Conservation (phyloP, 1,140 invertebrate species). For the Triops cancriformis region DNA sequence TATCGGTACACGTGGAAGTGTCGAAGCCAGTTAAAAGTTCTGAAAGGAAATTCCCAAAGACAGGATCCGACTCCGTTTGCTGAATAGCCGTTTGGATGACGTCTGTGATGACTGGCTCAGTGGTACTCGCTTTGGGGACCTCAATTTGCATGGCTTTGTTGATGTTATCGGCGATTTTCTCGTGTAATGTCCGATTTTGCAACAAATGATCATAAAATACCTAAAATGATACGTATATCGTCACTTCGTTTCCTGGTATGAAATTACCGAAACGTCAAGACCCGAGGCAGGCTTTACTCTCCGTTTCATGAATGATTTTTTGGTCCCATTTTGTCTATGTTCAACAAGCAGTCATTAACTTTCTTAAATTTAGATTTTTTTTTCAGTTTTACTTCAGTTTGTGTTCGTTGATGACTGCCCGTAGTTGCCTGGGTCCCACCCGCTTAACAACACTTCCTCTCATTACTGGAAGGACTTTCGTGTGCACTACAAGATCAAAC, state of each 20-base stretch:
- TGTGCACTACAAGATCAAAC: neutral
- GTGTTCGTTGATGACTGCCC: neutral
- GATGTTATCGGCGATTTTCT: neutral
- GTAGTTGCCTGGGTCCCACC: neutral
- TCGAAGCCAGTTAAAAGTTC: neutral
- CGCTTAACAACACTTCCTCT: neutral
- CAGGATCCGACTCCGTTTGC: neutral
- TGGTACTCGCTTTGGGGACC: neutral
- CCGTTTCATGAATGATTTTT: neutral
- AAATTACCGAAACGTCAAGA: neutral
- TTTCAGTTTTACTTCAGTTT: neutral
- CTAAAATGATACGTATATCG: neutral
- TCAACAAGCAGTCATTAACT: neutral
- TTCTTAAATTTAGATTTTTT: neutral
- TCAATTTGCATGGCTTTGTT: constrained; percentile 1
- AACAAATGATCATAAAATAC: neutral
- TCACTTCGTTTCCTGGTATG: neutral
- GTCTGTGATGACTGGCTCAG: neutral
- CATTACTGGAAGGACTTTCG: neutral
- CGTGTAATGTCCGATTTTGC: neutral
- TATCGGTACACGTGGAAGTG: neutral
- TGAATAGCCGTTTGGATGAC: neutral
- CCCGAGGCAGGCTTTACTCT: neutral
- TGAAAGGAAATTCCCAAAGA: neutral
- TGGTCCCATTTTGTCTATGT: neutral